These are phyloP conservation scores for Gephyroberyx darwinii DNA, from an alignment of 2,797 vertebrate genomes.

Conservation along the genomic window DNA sequence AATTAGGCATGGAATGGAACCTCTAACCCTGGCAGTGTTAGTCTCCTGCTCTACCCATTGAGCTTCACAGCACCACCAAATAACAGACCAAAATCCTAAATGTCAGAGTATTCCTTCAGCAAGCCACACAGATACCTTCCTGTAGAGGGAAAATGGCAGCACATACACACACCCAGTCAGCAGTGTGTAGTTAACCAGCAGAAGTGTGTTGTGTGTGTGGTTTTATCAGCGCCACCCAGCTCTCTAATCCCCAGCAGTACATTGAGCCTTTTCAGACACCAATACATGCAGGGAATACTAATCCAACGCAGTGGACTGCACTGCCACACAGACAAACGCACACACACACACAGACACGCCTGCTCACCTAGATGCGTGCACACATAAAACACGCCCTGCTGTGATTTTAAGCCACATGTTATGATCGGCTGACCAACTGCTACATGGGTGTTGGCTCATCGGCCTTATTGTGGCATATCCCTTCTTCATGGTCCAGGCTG, in stretches of 20 bases:
- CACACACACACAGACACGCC: slow-evolving; percentile 4
- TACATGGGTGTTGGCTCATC: too few species aligned
- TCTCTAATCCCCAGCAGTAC: slow-evolving; percentile 49
- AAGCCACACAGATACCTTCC: background rate
- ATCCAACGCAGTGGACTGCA: slow-evolving; percentile 21
- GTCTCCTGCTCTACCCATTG: too few species aligned
- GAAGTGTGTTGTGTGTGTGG: slow-evolving; percentile 26
- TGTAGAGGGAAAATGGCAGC: background rate
- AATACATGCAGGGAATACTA: slow-evolving; percentile 40
- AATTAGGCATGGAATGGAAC: too few species aligned
- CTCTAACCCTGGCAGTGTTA: too few species aligned
- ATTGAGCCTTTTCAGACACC: slow-evolving; percentile 45
- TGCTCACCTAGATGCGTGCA: background rate
- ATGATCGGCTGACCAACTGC: too few species aligned
- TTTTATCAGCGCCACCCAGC: slow-evolving; percentile 48
- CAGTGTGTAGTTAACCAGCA: background rate
- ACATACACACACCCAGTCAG: background rate
- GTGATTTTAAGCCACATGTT: too few species aligned
- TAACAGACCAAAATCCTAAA: too few species aligned
- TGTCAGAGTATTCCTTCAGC: too few species aligned
- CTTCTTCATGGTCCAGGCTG: too few species aligned
- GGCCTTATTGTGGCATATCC: too few species aligned
- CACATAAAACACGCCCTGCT: background rate
- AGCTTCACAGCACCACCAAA: too few species aligned
- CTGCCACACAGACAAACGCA: background rate